Conservation (phyloP, 2,113 vertebrate genomes). For the Thryonomys swinderianus region DNA sequence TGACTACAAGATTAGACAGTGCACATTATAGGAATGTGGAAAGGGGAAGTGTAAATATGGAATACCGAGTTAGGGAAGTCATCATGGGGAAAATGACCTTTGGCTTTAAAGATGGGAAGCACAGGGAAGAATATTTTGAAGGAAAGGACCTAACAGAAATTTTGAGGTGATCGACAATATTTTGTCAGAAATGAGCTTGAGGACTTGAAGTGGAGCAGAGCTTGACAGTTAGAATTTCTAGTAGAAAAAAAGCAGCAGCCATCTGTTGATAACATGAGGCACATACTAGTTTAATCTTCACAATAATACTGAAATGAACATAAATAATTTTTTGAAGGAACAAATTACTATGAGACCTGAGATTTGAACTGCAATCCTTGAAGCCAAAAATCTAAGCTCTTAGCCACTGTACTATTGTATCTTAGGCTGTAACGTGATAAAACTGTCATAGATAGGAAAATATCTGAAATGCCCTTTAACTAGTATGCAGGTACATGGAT, state of each 20-base stretch:
- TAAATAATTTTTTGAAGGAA: conserved; percentile 18
- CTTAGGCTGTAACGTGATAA: background rate
- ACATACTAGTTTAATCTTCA: conserved; percentile 30
- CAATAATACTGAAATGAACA: background rate
- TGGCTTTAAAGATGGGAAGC: background rate
- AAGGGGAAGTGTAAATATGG: background rate
- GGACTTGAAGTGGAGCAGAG: background rate
- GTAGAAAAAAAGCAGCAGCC: background rate
- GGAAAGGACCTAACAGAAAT: background rate
- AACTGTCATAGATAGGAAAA: conserved; percentile 18
- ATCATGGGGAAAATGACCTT: background rate
- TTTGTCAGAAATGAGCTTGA: background rate
- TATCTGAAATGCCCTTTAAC: background rate
- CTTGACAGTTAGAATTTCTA: background rate
- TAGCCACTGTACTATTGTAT: background rate
- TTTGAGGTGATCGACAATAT: background rate
- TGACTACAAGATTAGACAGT: background rate
- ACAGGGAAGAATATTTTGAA: conserved; percentile 21
- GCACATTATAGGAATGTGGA: background rate
- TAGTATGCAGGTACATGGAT: background rate
- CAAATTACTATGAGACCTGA: background rate
- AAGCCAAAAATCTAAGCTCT: conserved; percentile 22
- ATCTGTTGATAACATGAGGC: background rate
- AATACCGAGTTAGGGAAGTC: background rate
- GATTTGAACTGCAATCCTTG: background rate